Conservation (phyloP, 1,140 invertebrate species). For the Scaptomyza montana region DNA sequence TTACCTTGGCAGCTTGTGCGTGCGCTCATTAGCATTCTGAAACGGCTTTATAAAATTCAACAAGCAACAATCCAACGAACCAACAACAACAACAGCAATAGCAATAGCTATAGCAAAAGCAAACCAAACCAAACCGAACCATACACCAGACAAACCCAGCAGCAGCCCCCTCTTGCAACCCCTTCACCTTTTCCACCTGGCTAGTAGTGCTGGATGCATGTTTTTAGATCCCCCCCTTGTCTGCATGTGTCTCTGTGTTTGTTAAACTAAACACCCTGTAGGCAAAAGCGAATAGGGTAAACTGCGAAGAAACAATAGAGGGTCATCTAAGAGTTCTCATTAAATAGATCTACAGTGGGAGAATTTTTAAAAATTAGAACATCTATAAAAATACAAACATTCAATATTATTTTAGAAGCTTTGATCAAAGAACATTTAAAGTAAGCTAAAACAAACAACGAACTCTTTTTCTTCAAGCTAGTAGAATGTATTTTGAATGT, state of each 20-base stretch:
- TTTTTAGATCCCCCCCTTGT: constrained; percentile 29
- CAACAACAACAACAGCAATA: constrained; percentile 15
- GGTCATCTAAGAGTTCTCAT: not conserved
- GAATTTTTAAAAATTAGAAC: no score
- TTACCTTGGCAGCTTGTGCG: constrained; percentile 78
- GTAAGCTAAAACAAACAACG: no score
- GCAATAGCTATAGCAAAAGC: not conserved
- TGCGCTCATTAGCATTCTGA: constrained; percentile 81
- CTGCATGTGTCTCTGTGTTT: constrained; percentile 64
- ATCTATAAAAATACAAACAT: no score
- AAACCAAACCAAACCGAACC: constrained; percentile 45
- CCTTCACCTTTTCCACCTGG: constrained; percentile 17
- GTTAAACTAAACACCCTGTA: constrained; percentile 31
- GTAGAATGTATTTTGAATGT: no score
- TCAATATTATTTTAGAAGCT: no score
- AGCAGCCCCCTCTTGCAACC: not conserved
- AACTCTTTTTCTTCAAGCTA: no score
- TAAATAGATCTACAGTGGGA: not conserved
- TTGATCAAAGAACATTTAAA: no score
- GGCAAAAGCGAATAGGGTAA: not conserved
- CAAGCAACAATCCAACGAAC: constrained; percentile 58
- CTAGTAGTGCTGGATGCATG: constrained; percentile 22
- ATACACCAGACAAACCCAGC: not conserved
- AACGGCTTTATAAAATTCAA: constrained; percentile 81
- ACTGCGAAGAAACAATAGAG: not conserved